These are phyloP conservation scores for Linnaemya vulpina DNA, from an alignment of 2,888 invertebrate species.

Conservation along the genomic window DNA sequence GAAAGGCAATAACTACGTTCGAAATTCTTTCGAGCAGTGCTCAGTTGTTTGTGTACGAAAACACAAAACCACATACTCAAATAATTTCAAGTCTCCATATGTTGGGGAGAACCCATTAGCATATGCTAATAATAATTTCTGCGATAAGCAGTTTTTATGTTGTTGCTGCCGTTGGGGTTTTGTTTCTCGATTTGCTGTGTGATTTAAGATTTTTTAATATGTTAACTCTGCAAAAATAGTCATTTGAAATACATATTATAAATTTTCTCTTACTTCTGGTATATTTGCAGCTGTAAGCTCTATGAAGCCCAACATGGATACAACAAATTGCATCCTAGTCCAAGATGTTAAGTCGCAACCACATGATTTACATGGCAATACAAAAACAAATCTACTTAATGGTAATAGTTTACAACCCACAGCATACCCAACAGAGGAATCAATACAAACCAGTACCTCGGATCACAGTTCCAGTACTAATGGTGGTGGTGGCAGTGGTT, in stretches of 20 bases:
- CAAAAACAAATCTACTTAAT: constrained; percentile 75
- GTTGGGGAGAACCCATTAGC: constrained; percentile 70
- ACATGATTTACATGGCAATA: constrained; percentile 90
- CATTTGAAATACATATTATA: constrained; percentile 35
- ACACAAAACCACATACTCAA: background rate
- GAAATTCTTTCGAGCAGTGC: constrained; percentile 34
- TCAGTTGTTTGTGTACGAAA: background rate
- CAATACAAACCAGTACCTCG: constrained; percentile 88
- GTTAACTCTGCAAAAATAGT: constrained; percentile 54
- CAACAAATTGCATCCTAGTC: constrained; percentile 94
- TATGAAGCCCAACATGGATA: constrained; percentile 94
- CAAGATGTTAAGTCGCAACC: constrained; percentile 90
- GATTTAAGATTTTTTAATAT: constrained; percentile 63
- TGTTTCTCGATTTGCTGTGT: constrained; percentile 30
- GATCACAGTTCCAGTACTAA: constrained; percentile 86
- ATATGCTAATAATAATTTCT: constrained; percentile 73
- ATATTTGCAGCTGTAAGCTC: constrained; percentile 92
- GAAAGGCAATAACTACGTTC: constrained; percentile 53
- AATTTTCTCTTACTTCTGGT: constrained; percentile 24
- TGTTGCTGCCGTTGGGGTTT: constrained; percentile 23
- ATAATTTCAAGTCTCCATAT: constrained; percentile 10
- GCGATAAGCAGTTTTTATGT: constrained; percentile 70
- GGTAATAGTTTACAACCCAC: constrained; percentile 80
- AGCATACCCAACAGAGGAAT: constrained; percentile 90
- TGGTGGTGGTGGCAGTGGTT: constrained; percentile 69